Conservation (phyloP, 2,797 vertebrate species). For the Serranus cabrilla region DNA sequence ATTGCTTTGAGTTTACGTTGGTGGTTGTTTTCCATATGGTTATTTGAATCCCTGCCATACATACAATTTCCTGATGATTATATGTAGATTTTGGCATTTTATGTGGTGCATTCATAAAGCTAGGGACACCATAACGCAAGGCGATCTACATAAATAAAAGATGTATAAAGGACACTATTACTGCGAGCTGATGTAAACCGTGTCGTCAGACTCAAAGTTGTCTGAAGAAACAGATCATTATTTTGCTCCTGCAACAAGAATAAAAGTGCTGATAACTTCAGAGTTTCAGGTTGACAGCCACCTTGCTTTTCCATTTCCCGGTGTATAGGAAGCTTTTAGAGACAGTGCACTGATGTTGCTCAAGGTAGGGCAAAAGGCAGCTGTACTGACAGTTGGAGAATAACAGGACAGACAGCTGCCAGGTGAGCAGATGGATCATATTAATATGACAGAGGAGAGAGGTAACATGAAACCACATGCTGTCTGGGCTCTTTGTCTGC, state of each 20-base stretch:
- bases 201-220: background rate
- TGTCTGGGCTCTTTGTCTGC: slow-evolving; percentile 66
- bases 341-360: slow-evolving; percentile 30
- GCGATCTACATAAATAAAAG: background rate
- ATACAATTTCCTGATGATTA: slow-evolving; percentile 32
- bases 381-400: slow-evolving; percentile 40
- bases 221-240: slow-evolving; percentile 30
- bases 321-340: slow-evolving; percentile 23
- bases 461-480: slow-evolving; percentile 77
- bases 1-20: slow-evolving; percentile 39
- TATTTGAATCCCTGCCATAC: slow-evolving; percentile 20
- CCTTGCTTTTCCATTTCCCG: slow-evolving; percentile 6
- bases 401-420: slow-evolving; percentile 60
- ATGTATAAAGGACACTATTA: slow-evolving; percentile 7
- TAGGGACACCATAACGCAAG: background rate
- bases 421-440: slow-evolving; percentile 77
- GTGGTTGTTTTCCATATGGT: slow-evolving; percentile 12
- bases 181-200: slow-evolving; percentile 4
- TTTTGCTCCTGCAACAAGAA: slow-evolving; percentile 24
- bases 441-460: slow-evolving; percentile 68
- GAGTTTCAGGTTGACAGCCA: slow-evolving; percentile 11
- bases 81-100: slow-evolving; percentile 12
- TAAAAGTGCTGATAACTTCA: slow-evolving; percentile 16
- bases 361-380: slow-evolving; percentile 32
- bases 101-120: slow-evolving; percentile 1